Evolutionary conservation across 2,888 invertebrate genomes (phyloP).

Genomic region (Pyralis farinalis): DNA sequence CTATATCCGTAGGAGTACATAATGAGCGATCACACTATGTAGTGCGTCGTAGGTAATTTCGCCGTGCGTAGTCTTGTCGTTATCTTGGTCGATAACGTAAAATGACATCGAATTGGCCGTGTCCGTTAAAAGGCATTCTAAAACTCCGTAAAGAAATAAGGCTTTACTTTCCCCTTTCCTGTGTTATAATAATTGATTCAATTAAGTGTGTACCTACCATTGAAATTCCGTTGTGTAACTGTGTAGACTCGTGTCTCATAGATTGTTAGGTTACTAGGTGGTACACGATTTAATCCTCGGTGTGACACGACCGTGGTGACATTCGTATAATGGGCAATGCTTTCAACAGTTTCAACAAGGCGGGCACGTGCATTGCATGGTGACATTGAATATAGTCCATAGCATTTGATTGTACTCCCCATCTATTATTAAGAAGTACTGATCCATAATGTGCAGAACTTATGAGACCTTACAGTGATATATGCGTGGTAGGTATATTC

Average conservation of each 20-base stretch:
- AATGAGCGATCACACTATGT: constrained; percentile 43
- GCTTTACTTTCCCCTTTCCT: too few relatives aligned
- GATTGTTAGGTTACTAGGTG: constrained; percentile 6
- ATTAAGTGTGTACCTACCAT: too few relatives aligned
- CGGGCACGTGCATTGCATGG: constrained; percentile 57
- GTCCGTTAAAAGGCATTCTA: constrained; percentile 8
- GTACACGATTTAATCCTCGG: constrained; percentile 20
- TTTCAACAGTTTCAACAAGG: constrained; percentile 28
- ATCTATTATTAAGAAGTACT: too few relatives aligned
- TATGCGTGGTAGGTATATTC: too few relatives aligned
- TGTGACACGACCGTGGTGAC: constrained; percentile 28
- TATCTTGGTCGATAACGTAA: constrained; percentile 66
- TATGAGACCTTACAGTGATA: too few relatives aligned
- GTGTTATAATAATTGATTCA: too few relatives aligned
- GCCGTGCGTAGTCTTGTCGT: constrained; percentile 68
- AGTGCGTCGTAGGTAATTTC: constrained; percentile 76
- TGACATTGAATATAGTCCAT: constrained; percentile 49
- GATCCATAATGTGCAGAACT: neutral
- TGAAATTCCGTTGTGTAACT: constrained; percentile 30
- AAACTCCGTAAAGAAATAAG: too few relatives aligned
- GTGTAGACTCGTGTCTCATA: neutral
- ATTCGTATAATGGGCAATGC: constrained; percentile 18
- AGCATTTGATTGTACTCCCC: too few relatives aligned
- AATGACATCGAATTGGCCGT: constrained; percentile 28
- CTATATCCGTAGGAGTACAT: constrained; percentile 35